A percentile compares a stretch with the other conserved stretches of the same genome.
These are phyloP conservation scores for Bradynema listronoti DNA, from an alignment of 1,140 invertebrate genomes.

Conservation along the genomic window DNA sequence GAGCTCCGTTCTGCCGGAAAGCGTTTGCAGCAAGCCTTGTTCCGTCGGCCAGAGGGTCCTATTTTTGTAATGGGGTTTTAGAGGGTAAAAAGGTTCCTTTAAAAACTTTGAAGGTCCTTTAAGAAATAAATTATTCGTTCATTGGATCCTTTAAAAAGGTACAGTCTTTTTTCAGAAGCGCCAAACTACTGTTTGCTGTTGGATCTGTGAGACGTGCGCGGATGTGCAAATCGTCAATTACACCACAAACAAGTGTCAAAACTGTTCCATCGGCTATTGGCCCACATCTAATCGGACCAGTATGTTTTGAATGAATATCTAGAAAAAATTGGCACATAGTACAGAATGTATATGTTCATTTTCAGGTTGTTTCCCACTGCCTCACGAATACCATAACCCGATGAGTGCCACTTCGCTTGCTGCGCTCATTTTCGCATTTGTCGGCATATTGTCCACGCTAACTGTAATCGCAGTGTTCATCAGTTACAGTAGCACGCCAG, in stretches of 20 bases:
- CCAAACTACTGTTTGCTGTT: slow-evolving; percentile 55
- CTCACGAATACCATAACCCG: slow-evolving; percentile 63
- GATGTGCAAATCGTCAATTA: slow-evolving; percentile 52
- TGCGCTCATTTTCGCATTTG: slow-evolving; percentile 63
- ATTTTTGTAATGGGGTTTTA: too few species aligned
- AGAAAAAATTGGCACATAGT: neutral
- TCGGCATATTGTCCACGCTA: slow-evolving; percentile 66
- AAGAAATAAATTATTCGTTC: too few species aligned
- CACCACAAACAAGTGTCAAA: slow-evolving; percentile 43
- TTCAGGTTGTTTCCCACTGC: slow-evolving; percentile 23
- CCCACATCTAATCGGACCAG: slow-evolving; percentile 47
- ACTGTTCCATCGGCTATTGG: slow-evolving; percentile 51
- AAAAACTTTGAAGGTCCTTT: too few species aligned
- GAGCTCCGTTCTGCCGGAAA: slow-evolving; percentile 57
- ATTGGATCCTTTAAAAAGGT: slow-evolving; percentile 10
- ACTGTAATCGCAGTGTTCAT: slow-evolving; percentile 65
- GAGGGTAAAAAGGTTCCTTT: too few species aligned
- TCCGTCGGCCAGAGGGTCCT: slow-evolving; percentile 61
- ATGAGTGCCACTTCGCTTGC: slow-evolving; percentile 64
- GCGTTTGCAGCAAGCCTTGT: slow-evolving; percentile 70
- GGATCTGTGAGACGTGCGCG: slow-evolving; percentile 54
- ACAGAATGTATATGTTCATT: neutral
- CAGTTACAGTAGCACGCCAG: slow-evolving; percentile 67
- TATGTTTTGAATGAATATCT: slow-evolving; percentile 17
- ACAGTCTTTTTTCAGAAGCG: slow-evolving; percentile 42